Conservation (phyloP, 1,140 invertebrate genomes). For the Propsilocerus akamusi region DNA sequence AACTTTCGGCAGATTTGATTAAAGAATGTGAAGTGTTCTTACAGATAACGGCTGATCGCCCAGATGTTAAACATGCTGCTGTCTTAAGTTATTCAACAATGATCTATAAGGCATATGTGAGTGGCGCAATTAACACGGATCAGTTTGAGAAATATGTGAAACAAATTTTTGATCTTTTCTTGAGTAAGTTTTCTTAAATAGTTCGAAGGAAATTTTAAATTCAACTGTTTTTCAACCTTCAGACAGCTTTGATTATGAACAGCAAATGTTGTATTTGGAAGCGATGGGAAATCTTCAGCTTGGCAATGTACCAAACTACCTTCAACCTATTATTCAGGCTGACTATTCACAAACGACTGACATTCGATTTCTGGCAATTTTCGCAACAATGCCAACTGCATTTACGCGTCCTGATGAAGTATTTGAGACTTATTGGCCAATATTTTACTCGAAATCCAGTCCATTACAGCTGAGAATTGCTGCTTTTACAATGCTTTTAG, state of each 20-base stretch:
- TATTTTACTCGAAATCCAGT: constrained; percentile 43
- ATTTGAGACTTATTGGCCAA: constrained; percentile 42
- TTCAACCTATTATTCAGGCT: constrained; percentile 33
- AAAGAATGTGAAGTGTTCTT: constrained; percentile 29
- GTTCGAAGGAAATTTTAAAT: neutral
- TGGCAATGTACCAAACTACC: constrained; percentile 35
- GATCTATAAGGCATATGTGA: constrained; percentile 41
- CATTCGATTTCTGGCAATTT: constrained; percentile 37
- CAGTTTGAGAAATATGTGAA: constrained; percentile 48
- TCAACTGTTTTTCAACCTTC: neutral
- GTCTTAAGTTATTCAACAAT: constrained; percentile 48
- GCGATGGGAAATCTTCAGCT: constrained; percentile 41
- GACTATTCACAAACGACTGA: constrained; percentile 27
- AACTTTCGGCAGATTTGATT: constrained; percentile 31
- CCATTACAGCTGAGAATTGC: constrained; percentile 43
- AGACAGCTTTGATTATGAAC: constrained; percentile 41
- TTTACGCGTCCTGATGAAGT: constrained; percentile 32
- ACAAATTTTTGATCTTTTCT: constrained; percentile 32
- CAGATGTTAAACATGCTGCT: constrained; percentile 40
- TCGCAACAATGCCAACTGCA: constrained; percentile 34
- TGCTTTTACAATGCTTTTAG: constrained; percentile 38
- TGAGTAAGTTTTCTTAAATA: constrained; percentile 11
- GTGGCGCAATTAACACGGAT: constrained; percentile 31
- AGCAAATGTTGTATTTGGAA: constrained; percentile 49
- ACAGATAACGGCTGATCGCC: constrained; percentile 17